phyloP scores from a whole-genome alignment of 2,113 vertebrate species.

The Lycaon pictus region DNA sequence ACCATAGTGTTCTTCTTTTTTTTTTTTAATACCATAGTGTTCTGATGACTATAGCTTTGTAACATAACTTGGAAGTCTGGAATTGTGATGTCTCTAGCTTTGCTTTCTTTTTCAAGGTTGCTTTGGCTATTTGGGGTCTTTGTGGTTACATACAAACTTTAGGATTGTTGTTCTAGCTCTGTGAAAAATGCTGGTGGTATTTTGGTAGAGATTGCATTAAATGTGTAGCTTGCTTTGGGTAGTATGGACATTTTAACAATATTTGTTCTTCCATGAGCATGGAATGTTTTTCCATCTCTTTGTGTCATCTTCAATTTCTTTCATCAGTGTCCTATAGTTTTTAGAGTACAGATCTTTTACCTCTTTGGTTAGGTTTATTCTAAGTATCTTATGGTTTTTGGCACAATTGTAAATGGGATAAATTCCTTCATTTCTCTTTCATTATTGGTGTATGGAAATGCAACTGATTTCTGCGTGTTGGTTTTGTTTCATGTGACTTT shows the following conservation, averaged over 20 bases:
- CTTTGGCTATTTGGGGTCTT: background rate
- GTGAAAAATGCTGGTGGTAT: too few species aligned
- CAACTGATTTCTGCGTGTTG: background rate
- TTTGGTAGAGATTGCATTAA: too few species aligned
- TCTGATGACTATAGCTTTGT: background rate
- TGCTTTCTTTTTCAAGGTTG: background rate
- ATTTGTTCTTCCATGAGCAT: background rate
- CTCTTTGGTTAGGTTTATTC: background rate
- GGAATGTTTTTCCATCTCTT: background rate
- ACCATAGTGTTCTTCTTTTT: background rate
- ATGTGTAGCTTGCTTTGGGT: too few species aligned
- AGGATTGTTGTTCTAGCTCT: background rate
- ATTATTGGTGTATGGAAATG: background rate
- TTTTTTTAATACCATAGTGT: background rate
- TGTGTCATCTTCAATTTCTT: background rate
- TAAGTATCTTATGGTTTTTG: background rate
- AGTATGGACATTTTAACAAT: too few species aligned
- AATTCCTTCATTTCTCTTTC: background rate
- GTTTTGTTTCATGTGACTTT: background rate
- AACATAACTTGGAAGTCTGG: background rate
- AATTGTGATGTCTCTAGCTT: background rate
- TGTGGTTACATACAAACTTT: background rate
- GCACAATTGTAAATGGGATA: background rate
- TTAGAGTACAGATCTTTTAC: background rate
- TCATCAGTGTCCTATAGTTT: background rate